These are phyloP conservation scores for Parambassis ranga DNA, from an alignment of 2,797 vertebrate species.

Conservation along the genomic window DNA sequence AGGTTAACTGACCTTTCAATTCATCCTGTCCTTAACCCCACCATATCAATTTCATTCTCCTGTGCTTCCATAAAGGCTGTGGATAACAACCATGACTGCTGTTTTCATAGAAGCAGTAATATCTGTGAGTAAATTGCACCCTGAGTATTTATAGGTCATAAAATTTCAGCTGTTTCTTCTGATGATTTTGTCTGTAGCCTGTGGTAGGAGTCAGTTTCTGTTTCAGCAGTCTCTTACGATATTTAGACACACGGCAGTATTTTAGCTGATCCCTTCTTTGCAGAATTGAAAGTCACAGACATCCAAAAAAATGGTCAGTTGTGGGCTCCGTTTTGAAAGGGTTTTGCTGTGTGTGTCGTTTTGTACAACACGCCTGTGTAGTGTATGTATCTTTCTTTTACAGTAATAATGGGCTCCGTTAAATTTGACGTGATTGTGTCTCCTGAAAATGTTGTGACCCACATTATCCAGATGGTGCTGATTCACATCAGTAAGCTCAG, in stretches of 20 bases:
- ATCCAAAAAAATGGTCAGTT: too few relatives aligned
- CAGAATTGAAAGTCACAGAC: too few relatives aligned
- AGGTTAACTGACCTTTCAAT: conserved; percentile 13
- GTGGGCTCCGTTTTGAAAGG: too few relatives aligned
- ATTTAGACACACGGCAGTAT: too few relatives aligned
- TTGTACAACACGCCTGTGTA: not conserved
- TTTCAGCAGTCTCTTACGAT: too few relatives aligned
- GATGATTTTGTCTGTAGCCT: too few relatives aligned
- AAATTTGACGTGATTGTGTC: conserved; percentile 21
- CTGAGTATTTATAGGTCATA: too few relatives aligned
- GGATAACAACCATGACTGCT: conserved; percentile 12
- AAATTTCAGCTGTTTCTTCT: too few relatives aligned
- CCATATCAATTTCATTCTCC: conserved; percentile 34
- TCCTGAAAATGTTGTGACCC: conserved; percentile 37
- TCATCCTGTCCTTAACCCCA: conserved; percentile 20
- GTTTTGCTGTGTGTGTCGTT: too few relatives aligned
- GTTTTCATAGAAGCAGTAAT: conserved; percentile 14
- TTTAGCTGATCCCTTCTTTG: too few relatives aligned
- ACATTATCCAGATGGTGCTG: conserved; percentile 64
- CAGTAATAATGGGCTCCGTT: not conserved
- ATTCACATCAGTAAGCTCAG: conserved; percentile 59
- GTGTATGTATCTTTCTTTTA: not conserved
- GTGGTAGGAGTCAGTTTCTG: too few relatives aligned
- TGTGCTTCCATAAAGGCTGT: conserved; percentile 4
- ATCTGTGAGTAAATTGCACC: conserved; percentile 4